A percentile compares a stretch with the other conserved stretches of the same genome.
phyloP scores from a whole-genome alignment of 1,140 invertebrate genomes.

The Microplitis mediator region DNA sequence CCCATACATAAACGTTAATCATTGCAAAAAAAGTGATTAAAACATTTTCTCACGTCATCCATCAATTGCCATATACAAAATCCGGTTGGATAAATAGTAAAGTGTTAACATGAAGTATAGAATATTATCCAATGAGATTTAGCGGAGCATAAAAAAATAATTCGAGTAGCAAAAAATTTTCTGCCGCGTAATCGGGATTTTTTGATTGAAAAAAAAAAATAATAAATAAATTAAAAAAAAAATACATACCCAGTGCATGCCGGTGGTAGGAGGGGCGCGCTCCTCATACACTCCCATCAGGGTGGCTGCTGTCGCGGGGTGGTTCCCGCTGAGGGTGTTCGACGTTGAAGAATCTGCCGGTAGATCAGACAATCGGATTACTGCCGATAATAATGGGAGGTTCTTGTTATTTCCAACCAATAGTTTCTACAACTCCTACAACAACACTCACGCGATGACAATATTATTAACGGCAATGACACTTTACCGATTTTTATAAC shows the following conservation, averaged over 20 bases:
- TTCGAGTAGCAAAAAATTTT: too few relatives aligned
- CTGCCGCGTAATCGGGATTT: too few relatives aligned
- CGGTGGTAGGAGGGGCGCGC: constrained; percentile 64
- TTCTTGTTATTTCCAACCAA: constrained; percentile 32
- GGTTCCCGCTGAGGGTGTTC: constrained; percentile 56
- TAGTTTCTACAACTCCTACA: background rate
- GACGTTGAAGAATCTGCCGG: constrained; percentile 51
- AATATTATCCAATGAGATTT: too few relatives aligned
- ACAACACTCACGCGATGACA: too few relatives aligned
- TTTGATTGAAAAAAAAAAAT: background rate
- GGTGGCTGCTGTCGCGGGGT: constrained; percentile 61
- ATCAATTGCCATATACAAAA: constrained; percentile 1
- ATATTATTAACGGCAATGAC: background rate
- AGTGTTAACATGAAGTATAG: too few relatives aligned
- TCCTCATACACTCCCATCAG: constrained; percentile 68
- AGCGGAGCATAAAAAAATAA: too few relatives aligned
- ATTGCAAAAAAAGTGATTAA: constrained; percentile 13
- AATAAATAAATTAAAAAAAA: background rate
- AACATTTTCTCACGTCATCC: constrained; percentile 29
- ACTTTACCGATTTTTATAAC: background rate
- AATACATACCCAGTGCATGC: constrained; percentile 66
- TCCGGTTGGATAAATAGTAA: background rate
- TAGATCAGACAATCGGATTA: constrained; percentile 50
- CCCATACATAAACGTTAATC: constrained; percentile 11
- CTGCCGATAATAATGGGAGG: constrained; percentile 53